phyloP scores from a whole-genome alignment of 2,888 invertebrate species.

The Galerucella pusilla region DNA sequence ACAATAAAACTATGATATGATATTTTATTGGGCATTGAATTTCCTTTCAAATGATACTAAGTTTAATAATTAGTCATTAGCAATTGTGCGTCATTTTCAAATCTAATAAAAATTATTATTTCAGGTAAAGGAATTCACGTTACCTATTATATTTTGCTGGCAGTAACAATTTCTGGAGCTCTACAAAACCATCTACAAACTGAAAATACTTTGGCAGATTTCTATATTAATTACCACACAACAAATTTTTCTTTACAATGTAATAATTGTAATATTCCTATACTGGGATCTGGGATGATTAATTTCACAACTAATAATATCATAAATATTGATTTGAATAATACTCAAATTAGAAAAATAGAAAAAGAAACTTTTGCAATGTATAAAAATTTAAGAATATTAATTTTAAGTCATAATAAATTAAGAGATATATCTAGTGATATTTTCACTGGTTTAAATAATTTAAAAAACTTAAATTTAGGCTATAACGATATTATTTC shows the following conservation, averaged over 20 bases:
- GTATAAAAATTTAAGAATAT: conserved; percentile 57
- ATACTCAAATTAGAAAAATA: conserved; percentile 54
- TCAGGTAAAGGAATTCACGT: neutral
- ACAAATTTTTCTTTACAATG: conserved; percentile 56
- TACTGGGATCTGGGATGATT: conserved; percentile 57
- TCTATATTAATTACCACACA: neutral
- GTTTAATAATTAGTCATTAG: too few relatives aligned
- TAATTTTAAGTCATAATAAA: conserved; percentile 56
- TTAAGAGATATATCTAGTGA: neutral
- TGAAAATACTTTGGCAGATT: neutral
- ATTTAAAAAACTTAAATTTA: conserved; percentile 5
- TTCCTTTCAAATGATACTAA: too few relatives aligned
- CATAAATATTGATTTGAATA: conserved; percentile 54
- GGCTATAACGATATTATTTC: neutral
- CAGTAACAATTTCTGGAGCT: neutral
- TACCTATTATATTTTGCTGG: neutral
- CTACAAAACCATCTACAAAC: neutral
- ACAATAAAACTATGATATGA: too few relatives aligned
- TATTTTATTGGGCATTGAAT: too few relatives aligned
- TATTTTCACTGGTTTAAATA: neutral
- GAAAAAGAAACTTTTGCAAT: conserved; percentile 59
- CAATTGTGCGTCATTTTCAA: too few relatives aligned
- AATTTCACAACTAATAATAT: conserved; percentile 62
- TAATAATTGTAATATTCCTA: conserved; percentile 56
- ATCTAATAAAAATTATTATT: neutral